Evolutionary conservation across 2,113 vertebrate genomes (phyloP).

Genomic region (Euleptes europaea): DNA sequence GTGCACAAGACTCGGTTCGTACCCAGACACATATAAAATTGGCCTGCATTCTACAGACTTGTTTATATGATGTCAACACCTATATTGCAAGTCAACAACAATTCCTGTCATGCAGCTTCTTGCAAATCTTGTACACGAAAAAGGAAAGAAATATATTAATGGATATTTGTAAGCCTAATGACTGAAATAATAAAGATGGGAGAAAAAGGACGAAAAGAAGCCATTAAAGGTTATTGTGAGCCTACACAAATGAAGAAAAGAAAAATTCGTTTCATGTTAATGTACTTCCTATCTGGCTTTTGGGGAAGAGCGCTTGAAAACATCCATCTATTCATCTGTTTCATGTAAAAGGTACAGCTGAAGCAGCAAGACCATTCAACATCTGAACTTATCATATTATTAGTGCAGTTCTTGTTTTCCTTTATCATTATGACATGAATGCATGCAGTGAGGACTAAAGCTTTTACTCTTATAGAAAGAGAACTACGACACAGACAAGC

Average conservation of each 20-base stretch:
- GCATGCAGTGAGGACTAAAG: background rate
- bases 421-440: slow-evolving; percentile 15
- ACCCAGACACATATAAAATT: too few relatives aligned
- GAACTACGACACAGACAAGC: background rate
- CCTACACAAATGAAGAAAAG: background rate
- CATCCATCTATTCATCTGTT: background rate
- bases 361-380: background rate
- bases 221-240: background rate
- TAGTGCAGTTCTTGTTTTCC: slow-evolving; percentile 18
- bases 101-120: background rate
- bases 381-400: background rate
- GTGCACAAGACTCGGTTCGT: too few relatives aligned
- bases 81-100: background rate
- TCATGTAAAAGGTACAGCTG: background rate
- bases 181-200: too few relatives aligned
- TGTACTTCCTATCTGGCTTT: background rate
- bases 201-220: background rate
- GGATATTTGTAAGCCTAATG: background rate
- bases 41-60: too few relatives aligned
- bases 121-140: background rate
- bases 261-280: background rate
- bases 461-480: background rate
- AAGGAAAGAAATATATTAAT: background rate
- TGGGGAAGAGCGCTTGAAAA: slow-evolving; percentile 3
- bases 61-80: background rate